Evolutionary conservation across 2,797 vertebrate species (phyloP).

Genomic region (Dipus sagitta): DNA sequence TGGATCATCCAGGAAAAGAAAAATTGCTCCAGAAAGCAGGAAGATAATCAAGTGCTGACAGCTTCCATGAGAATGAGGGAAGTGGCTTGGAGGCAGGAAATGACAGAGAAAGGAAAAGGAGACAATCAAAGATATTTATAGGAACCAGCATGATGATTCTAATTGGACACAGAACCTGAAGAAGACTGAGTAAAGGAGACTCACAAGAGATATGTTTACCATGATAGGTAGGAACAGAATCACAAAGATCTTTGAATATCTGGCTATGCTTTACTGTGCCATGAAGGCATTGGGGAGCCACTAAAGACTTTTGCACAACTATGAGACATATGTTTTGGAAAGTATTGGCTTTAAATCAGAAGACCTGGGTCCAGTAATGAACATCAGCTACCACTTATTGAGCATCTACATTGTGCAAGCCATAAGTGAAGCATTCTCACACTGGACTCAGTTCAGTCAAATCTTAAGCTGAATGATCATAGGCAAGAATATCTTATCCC

Average conservation of each 20-base stretch:
- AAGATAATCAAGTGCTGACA: slow-evolving; percentile 53
- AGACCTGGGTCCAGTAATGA: slow-evolving; percentile 60
- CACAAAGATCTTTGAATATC: slow-evolving; percentile 60
- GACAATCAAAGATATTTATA: slow-evolving; percentile 58
- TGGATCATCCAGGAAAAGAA: slow-evolving; percentile 51
- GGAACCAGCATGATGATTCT: slow-evolving; percentile 48
- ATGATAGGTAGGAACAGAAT: slow-evolving; percentile 23
- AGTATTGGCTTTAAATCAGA: slow-evolving; percentile 41
- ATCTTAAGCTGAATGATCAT: slow-evolving; percentile 52
- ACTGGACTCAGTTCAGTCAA: slow-evolving; percentile 55
- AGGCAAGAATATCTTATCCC: slow-evolving; percentile 15
- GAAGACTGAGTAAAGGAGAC: not conserved
- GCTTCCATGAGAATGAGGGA: slow-evolving; percentile 52
- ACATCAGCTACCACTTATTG: slow-evolving; percentile 71
- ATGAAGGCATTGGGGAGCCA: slow-evolving; percentile 45
- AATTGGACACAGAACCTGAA: slow-evolving; percentile 33
- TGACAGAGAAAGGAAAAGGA: slow-evolving; percentile 58
- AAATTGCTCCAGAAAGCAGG: slow-evolving; percentile 56
- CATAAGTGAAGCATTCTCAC: slow-evolving; percentile 65
- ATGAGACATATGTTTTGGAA: slow-evolving; percentile 37
- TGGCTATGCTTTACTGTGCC: slow-evolving; percentile 51
- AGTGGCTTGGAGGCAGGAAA: slow-evolving; percentile 10
- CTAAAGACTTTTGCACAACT: slow-evolving; percentile 41
- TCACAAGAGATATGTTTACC: slow-evolving; percentile 34
- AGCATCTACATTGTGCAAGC: slow-evolving; percentile 61